Base-by-base conservation (phyloP, 2,113 vertebrate genomes). In the Oxygymnocypris stewartii region DNA sequence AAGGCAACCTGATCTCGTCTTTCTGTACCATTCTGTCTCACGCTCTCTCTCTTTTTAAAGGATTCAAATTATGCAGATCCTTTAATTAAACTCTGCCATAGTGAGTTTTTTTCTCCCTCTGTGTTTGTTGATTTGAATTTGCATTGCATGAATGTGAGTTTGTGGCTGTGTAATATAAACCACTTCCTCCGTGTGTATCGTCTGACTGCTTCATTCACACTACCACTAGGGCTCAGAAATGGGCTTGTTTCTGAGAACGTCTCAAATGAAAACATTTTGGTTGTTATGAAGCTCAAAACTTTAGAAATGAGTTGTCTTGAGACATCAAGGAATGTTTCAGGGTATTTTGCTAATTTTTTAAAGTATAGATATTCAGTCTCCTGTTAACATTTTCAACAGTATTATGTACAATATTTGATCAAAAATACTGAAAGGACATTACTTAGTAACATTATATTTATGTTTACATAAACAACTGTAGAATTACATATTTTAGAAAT, bases 61-160 rank as follows among this genome's bases (percentile, higher is more conserved):
- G 74, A 83, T 89, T 89, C 82, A 89, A 88, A 88, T 88, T 91
- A 90, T 89, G 90, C 90, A 89, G 91, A 89, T 90, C 90, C 91
- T 89, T 90, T 92, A 92, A 92, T 92, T 92, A 91, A 90, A 91
- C 88, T 89, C 87, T 51, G 80, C 85, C 75, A 80, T 87, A 86
- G 88, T 85, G 87, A 86, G 79, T 87, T 88, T 85, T 57, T 81
- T 82, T 83, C 40, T 91, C 83, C 79, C 44, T 90, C 67, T 86
- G 80, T 85, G 65, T 84, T 74, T 82, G 84, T 87, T 54, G 82
- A 84, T 82, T 84, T 54, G 84, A 88, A 91, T 92, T 89, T 89
- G 85, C 80, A 88, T 90, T 73, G 75, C 88, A 86, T 86, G 88
- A 87, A 84, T 84, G 86, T 85, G 78, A 71, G 31, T 42, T 51